Percentiles rank a stretch among this genome's conserved stretches.
phyloP scores from a whole-genome alignment of 2,888 invertebrate genomes.

The Phorcus lineatus region DNA sequence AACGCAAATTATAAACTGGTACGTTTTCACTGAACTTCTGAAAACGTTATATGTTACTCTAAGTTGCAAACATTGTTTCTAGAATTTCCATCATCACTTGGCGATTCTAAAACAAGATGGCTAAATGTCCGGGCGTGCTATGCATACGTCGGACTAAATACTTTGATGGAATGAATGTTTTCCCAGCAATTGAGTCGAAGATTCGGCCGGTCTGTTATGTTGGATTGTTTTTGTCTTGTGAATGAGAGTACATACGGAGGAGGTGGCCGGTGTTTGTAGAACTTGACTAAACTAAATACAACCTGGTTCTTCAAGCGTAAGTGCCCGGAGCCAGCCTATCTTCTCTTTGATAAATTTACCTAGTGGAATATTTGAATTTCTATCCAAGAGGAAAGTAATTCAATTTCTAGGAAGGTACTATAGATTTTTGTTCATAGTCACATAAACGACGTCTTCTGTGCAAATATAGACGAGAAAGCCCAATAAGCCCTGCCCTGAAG shows the following conservation, averaged over 20 bases:
- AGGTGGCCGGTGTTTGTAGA: background rate
- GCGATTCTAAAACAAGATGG: too few species aligned
- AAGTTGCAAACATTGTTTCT: too few species aligned
- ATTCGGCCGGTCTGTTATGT: background rate
- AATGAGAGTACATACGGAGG: background rate
- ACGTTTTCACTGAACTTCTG: too few species aligned
- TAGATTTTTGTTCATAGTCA: background rate
- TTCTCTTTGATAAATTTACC: constrained; percentile 6
- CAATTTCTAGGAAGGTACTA: background rate
- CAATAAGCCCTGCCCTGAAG: background rate
- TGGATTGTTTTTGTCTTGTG: background rate
- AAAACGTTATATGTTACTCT: too few species aligned
- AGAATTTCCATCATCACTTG: too few species aligned
- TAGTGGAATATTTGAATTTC: constrained; percentile 7
- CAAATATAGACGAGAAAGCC: background rate
- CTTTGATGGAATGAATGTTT: background rate
- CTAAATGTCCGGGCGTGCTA: too few species aligned
- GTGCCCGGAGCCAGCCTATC: background rate
- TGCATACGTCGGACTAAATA: too few species aligned
- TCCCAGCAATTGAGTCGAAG: background rate
- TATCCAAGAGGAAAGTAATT: background rate
- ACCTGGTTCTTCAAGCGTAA: background rate
- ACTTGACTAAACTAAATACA: background rate
- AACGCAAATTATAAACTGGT: too few species aligned
- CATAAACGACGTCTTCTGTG: background rate